These are phyloP conservation scores for Physella acuta DNA, from an alignment of 1,140 invertebrate species.

Conservation along the genomic window DNA sequence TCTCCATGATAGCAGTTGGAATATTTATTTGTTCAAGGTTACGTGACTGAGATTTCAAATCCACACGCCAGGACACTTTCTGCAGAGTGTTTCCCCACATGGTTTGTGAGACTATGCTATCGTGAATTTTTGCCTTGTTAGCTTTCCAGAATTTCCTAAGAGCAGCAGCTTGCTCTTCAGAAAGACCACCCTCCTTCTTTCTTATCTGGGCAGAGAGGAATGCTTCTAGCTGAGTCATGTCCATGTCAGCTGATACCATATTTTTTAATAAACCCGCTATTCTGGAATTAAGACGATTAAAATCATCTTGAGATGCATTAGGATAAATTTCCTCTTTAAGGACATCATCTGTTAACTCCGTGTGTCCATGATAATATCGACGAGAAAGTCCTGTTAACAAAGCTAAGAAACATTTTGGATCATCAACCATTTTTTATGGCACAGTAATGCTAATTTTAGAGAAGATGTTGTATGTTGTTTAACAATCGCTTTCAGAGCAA, in stretches of 20 bases:
- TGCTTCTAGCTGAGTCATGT: conserved; percentile 54
- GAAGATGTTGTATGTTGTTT: no score
- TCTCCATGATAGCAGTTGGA: conserved; percentile 57
- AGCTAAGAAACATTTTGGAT: conserved; percentile 46
- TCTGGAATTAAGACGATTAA: conserved; percentile 40
- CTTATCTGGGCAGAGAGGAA: conserved; percentile 55
- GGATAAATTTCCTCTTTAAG: conserved; percentile 52
- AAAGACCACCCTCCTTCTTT: conserved; percentile 48
- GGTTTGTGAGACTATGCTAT: conserved; percentile 47
- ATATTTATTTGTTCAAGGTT: conserved; percentile 52
- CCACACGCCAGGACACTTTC: conserved; percentile 55
- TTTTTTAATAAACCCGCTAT: conserved; percentile 47
- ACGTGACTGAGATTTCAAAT: conserved; percentile 52
- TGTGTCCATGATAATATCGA: conserved; percentile 46
- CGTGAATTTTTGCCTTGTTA: conserved; percentile 56
- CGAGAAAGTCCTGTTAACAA: conserved; percentile 51
- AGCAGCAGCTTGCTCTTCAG: conserved; percentile 51
- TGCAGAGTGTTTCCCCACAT: conserved; percentile 54
- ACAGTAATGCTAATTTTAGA: no score
- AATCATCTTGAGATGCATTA: conserved; percentile 46
- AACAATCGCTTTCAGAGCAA: no score
- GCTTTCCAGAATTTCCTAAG: conserved; percentile 57
- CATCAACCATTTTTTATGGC: conserved; percentile 57
- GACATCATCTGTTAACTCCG: conserved; percentile 50
- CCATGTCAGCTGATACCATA: conserved; percentile 56